Conservation (phyloP, 30 jellyfish, hydroid and myxozoan genomes). For the Phacellophora camtschatica region DNA sequence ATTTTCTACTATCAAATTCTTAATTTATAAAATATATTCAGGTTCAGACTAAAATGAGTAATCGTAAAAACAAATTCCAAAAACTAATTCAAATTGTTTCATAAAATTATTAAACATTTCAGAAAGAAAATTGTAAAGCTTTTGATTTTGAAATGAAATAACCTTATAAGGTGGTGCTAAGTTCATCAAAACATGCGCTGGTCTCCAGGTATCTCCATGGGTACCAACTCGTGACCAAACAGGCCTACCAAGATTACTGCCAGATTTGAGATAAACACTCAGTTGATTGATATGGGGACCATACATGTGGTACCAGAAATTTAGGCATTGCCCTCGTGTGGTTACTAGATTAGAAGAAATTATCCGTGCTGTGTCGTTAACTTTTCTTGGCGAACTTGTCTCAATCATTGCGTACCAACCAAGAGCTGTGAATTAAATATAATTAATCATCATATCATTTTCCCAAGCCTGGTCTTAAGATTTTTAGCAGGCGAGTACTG, state of each 20-base stretch:
- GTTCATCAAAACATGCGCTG: slow-evolving; percentile 86
- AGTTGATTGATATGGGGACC: slow-evolving; percentile 90
- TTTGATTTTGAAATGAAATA: not conserved
- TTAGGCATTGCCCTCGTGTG: slow-evolving; percentile 69
- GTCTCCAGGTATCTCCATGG: slow-evolving; percentile 91
- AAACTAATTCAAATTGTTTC: too few species aligned
- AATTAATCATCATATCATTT: too few species aligned
- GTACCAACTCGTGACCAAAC: slow-evolving; percentile 94
- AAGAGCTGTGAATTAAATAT: slow-evolving; percentile 56
- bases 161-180: slow-evolving; percentile 85
- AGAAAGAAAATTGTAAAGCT: too few species aligned
- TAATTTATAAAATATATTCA: too few species aligned
- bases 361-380: slow-evolving; percentile 93
- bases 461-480: too few species aligned
- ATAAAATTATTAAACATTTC: too few species aligned
- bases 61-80: too few species aligned
- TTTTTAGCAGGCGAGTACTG: too few species aligned
- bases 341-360: slow-evolving; percentile 60
- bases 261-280: slow-evolving; percentile 71
- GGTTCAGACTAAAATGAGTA: too few species aligned
- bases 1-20: too few species aligned
- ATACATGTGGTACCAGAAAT: slow-evolving; percentile 98
- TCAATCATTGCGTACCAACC: slow-evolving; percentile 95
- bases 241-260: slow-evolving; percentile 54
- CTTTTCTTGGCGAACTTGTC: slow-evolving; percentile 80